Evolutionary conservation across 2,797 vertebrate species (phyloP).

Genomic region (Pterois miles): DNA sequence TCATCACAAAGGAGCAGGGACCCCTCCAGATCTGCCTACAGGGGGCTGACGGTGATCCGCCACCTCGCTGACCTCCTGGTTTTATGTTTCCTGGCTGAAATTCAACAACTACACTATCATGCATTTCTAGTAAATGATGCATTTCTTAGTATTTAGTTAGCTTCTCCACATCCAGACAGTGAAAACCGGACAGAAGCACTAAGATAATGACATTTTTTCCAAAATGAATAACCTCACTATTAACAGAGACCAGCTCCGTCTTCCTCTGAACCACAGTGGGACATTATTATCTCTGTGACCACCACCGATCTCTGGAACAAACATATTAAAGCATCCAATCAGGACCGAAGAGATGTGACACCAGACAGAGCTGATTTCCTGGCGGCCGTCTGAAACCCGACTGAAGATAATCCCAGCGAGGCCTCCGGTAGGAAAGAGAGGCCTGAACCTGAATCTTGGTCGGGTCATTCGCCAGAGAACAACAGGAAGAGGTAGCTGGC

Average conservation of each 20-base stretch:
- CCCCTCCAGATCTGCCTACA: too few species aligned
- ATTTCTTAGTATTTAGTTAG: too few species aligned
- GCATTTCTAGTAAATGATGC: too few species aligned
- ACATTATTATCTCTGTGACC: not conserved
- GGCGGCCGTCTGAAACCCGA: conserved; percentile 2
- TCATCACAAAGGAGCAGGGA: too few species aligned
- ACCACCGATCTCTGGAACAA: not conserved
- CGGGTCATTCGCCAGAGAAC: conserved; percentile 31
- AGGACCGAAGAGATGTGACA: not conserved
- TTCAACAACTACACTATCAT: not conserved
- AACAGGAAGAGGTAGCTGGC: conserved; percentile 73
- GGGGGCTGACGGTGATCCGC: too few species aligned
- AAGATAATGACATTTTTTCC: too few species aligned
- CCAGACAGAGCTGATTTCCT: conserved; percentile 45
- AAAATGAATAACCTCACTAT: not conserved
- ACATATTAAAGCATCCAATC: conserved; percentile 40
- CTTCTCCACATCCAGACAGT: too few species aligned
- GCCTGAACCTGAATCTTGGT: not conserved
- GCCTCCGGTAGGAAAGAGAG: conserved; percentile 30
- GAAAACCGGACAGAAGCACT: too few species aligned
- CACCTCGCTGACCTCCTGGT: too few species aligned
- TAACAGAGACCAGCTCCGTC: not conserved
- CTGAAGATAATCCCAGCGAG: conserved; percentile 6
- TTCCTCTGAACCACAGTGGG: not conserved
- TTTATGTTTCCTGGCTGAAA: not conserved